Evolutionary conservation across 2,113 vertebrate species (phyloP), one percentile per base, ranked within the genome.

Genomic region (Pterophyllum scalare): DNA sequence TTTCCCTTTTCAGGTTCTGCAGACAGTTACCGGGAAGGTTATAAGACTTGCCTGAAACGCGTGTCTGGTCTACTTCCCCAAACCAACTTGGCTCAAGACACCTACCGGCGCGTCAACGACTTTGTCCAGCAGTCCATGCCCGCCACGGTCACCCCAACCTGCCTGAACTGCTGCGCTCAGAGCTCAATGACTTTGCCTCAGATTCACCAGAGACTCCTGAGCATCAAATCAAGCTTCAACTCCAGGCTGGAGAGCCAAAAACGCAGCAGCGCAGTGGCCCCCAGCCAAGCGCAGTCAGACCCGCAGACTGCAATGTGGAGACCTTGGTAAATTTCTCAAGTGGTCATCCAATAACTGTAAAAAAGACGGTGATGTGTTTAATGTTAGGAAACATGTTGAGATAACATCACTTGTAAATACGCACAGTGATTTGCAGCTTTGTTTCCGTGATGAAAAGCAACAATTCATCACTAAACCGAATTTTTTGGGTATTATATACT

Each of bases 1-100:
- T 1, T 14, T 40, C 2, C 3, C 33, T 70, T 74, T 92, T 64
- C 31, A 82, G 97, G 89, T 43, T 81, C 94, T 28, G 28, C 79
- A 20, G 95, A 96, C 74, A 93, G 94, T 70, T 97, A 96, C 93
- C 91, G 77, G 3, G 96, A 98, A 9, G 97, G 97, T 11, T 97
- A 96, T 85, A 94, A 93, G 77, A 95, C 97, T 43, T 98, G 97
- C 79, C 90, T 97, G 38, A 95, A 96, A 35, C 95, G 94, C 80
- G 95, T 97, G 75, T 92, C 95, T 2, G 77, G 90, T 20, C 85
- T 96, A 75, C 92, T 97, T 31, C 95, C 96, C 4, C 93, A 95
- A 64, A 96, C 89, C 3, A 82, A 85, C 54, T 77, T 97, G 83
- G 95, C 95, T 54, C 90, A 89, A 1, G 95, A 96, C 3, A 80